Percentiles rank a stretch among this genome's conserved stretches.
These are phyloP conservation scores for Echinometra lucunter DNA, from an alignment of 53 echinoderm and acorn worm genomes.

Conservation along the genomic window DNA sequence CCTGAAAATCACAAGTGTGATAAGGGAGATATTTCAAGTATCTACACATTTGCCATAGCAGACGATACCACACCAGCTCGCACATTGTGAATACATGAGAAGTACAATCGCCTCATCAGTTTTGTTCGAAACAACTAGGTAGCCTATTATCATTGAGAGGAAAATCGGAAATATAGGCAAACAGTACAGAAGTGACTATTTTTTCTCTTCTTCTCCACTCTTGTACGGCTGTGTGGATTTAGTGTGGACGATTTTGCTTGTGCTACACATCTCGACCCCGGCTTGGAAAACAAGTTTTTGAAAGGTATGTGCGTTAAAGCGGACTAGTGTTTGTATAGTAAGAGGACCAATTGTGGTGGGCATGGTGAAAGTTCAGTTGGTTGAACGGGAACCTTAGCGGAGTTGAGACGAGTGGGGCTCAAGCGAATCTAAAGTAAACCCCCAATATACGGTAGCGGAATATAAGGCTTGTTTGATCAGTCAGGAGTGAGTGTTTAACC, in stretches of 20 bases:
- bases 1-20: slow-evolving; percentile 26
- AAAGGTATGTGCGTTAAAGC: slow-evolving; percentile 69
- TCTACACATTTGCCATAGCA: slow-evolving; percentile 1
- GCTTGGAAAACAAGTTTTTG: slow-evolving; percentile 58
- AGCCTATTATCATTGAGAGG: slow-evolving; percentile 13
- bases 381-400: slow-evolving; percentile 47
- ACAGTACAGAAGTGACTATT: slow-evolving; percentile 29
- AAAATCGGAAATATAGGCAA: slow-evolving; percentile 27
- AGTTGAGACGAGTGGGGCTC: slow-evolving; percentile 56
- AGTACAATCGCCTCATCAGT: slow-evolving; percentile 18
- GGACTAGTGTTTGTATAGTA: slow-evolving; percentile 66
- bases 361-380: slow-evolving; percentile 64
- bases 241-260: slow-evolving; percentile 54
- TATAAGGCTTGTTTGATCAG: slow-evolving; percentile 64
- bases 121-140: background rate
- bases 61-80: slow-evolving; percentile 23
- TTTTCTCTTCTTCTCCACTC: slow-evolving; percentile 28
- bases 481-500: slow-evolving; percentile 61
- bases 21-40: slow-evolving; percentile 50
- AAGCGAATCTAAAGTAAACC: slow-evolving; percentile 53
- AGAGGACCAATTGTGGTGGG: slow-evolving; percentile 64
- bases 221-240: slow-evolving; percentile 58
- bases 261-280: slow-evolving; percentile 59
- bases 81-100: background rate
- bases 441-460: slow-evolving; percentile 61